Evolutionary conservation across 1,140 invertebrate species (phyloP).

Genomic region (Grapholita molesta): DNA sequence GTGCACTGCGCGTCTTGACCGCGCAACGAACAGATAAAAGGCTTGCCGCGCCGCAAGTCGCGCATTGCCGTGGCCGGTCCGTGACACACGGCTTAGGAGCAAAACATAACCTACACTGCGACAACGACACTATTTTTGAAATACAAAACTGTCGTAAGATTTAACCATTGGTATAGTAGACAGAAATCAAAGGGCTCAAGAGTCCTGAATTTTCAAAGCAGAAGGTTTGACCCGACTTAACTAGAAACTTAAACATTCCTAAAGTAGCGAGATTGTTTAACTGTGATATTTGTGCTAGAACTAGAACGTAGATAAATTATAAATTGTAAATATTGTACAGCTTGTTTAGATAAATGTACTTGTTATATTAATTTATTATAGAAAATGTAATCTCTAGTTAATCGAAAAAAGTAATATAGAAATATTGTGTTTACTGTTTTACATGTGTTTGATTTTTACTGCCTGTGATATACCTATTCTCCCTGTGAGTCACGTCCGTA

Average conservation of each 20-base stretch:
- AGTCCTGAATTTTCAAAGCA: too few relatives aligned
- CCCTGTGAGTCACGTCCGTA: too few relatives aligned
- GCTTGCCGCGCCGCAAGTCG: too few relatives aligned
- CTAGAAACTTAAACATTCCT: neutral
- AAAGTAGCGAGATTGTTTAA: conserved; percentile 28
- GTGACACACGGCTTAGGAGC: too few relatives aligned
- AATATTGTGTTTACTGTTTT: conserved; percentile 47
- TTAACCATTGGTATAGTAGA: neutral
- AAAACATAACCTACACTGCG: too few relatives aligned
- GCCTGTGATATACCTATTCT: too few relatives aligned
- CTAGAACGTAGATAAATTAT: conserved; percentile 35
- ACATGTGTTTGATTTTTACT: conserved; percentile 30
- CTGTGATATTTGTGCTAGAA: conserved; percentile 64
- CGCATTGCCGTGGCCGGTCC: too few relatives aligned
- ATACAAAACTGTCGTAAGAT: too few relatives aligned
- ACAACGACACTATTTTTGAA: too few relatives aligned
- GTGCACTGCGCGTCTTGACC: too few relatives aligned
- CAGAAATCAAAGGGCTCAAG: too few relatives aligned
- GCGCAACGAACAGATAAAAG: too few relatives aligned
- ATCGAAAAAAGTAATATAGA: conserved; percentile 50
- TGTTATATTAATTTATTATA: conserved; percentile 14
- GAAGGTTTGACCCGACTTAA: neutral
- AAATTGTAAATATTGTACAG: conserved; percentile 63
- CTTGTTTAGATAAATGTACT: conserved; percentile 18
- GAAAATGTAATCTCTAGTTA: conserved; percentile 51